phyloP scores from a whole-genome alignment of 2,888 invertebrate species.

The Eulithis testata region DNA sequence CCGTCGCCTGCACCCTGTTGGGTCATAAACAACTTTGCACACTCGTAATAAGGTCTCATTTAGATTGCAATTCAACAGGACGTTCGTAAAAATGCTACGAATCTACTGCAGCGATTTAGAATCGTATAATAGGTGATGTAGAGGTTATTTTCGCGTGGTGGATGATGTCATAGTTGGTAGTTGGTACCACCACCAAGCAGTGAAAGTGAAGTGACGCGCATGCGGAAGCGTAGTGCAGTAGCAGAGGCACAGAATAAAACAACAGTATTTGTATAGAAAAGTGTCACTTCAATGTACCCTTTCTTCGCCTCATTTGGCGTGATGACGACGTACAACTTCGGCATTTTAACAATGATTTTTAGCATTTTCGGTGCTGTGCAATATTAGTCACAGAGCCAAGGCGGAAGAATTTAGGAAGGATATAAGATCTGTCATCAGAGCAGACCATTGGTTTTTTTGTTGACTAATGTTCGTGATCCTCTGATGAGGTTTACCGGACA shows the following conservation, averaged over 20 bases:
- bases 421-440: too few species aligned
- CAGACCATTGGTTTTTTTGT: too few species aligned
- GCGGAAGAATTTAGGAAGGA: too few species aligned
- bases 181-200: slow-evolving; percentile 47
- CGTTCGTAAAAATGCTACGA: slow-evolving; percentile 50
- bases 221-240: slow-evolving; percentile 73
- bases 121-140: slow-evolving; percentile 52
- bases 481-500: too few species aligned
- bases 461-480: too few species aligned
- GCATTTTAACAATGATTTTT: too few species aligned
- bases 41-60: slow-evolving; percentile 52
- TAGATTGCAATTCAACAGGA: slow-evolving; percentile 46
- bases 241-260: slow-evolving; percentile 46
- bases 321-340: too few species aligned
- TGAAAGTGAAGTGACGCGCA: slow-evolving; percentile 78
- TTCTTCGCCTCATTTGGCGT: too few species aligned
- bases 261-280: neutral
- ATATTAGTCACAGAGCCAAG: too few species aligned
- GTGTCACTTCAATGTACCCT: slow-evolving; percentile 7
- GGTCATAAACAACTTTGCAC: slow-evolving; percentile 50
- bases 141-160: slow-evolving; percentile 50
- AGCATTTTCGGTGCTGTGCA: too few species aligned
- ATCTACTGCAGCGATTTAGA: slow-evolving; percentile 44
- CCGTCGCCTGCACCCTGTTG: slow-evolving; percentile 49
- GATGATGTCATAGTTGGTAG: slow-evolving; percentile 51